Percentiles rank a stretch among this genome's conserved stretches.
These are phyloP conservation scores for Scaptodrosophila lebanonensis DNA, from an alignment of 1,140 invertebrate genomes.

Conservation along the genomic window DNA sequence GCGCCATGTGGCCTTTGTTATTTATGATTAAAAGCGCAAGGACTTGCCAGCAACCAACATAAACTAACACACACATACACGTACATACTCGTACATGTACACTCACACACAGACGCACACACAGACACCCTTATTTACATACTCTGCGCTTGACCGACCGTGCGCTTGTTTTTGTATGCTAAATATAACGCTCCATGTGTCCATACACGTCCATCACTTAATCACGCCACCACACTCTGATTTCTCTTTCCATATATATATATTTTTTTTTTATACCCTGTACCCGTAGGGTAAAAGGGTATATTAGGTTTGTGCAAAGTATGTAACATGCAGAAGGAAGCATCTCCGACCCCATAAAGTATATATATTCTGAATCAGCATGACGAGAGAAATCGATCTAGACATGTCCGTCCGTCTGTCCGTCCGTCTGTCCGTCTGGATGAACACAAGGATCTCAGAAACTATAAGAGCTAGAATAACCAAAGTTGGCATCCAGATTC, in stretches of 20 bases:
- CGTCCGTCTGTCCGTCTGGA: no score
- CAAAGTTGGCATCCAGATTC: no score
- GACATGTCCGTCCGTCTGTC: no score
- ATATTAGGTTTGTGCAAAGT: no score
- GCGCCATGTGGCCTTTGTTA: conserved; percentile 71
- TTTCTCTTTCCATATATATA: conserved; percentile 4
- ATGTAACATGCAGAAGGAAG: no score
- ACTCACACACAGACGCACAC: not conserved
- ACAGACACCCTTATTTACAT: conserved; percentile 36
- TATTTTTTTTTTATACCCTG: no score
- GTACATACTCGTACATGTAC: conserved; percentile 2
- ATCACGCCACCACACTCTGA: conserved; percentile 61
- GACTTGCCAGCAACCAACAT: conserved; percentile 43
- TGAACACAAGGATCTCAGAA: no score
- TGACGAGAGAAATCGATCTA: no score
- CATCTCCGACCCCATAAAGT: no score
- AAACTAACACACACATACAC: conserved; percentile 1
- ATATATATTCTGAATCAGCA: no score
- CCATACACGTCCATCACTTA: conserved; percentile 74
- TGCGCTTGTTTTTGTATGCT: conserved; percentile 58
- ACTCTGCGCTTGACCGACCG: conserved; percentile 4
- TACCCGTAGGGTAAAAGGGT: no score
- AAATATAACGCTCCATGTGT: conserved; percentile 74
- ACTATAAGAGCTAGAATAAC: no score
- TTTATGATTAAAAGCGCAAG: conserved; percentile 74